These are phyloP conservation scores for Lacerta viridis DNA, from an alignment of 2,797 vertebrate genomes.

Conservation along the genomic window DNA sequence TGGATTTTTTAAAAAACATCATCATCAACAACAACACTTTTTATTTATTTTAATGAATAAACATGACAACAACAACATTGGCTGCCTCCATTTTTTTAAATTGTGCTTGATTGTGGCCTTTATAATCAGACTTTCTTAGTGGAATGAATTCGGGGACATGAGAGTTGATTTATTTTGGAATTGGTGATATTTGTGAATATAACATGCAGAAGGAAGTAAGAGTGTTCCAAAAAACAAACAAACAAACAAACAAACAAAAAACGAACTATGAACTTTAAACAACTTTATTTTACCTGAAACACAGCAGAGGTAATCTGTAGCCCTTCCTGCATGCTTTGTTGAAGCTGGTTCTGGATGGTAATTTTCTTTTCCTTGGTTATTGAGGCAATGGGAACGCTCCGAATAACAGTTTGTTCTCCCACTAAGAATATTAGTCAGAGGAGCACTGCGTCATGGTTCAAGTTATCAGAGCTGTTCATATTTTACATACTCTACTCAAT, in stretches of 20 bases:
- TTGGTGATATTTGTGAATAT: conserved; percentile 39
- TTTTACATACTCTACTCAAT: neutral
- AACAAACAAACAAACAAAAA: neutral
- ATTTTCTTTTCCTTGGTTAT: conserved; percentile 99
- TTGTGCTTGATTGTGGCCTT: neutral
- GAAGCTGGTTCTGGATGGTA: conserved; percentile 94
- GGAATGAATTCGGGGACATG: conserved; percentile 11
- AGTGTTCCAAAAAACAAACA: neutral
- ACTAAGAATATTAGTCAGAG: conserved; percentile 80
- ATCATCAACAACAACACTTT: too few relatives aligned
- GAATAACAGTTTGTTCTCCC: conserved; percentile 94
- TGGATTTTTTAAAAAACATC: too few relatives aligned
- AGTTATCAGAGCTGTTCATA: conserved; percentile 2
- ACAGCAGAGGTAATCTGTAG: conserved; percentile 94
- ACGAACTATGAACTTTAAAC: conserved; percentile 3
- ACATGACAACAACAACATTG: too few relatives aligned
- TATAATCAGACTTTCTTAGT: neutral
- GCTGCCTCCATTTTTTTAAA: neutral
- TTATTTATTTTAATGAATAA: too few relatives aligned
- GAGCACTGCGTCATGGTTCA: conserved; percentile 35
- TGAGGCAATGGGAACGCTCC: conserved; percentile 94
- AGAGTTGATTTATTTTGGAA: conserved; percentile 28
- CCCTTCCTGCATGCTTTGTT: conserved; percentile 97
- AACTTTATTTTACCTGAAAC: conserved; percentile 89
- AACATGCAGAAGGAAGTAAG: neutral